phyloP scores from a whole-genome alignment of 2,797 vertebrate genomes.

The Rhinophrynus dorsalis region DNA sequence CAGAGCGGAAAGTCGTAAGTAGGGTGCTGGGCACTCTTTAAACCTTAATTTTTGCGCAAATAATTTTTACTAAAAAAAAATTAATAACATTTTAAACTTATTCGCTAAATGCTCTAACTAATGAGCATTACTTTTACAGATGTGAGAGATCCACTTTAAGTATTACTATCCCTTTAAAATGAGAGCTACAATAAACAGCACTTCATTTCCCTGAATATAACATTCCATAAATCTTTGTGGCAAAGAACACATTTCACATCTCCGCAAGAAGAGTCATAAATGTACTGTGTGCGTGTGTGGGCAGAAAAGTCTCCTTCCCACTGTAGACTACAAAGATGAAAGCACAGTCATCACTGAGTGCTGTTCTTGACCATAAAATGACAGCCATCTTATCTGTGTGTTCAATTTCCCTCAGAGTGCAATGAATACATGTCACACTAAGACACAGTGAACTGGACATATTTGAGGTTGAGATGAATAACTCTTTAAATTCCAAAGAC shows the following conservation, averaged over 20 bases:
- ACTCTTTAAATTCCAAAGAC: not conserved
- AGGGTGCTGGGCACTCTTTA: no score
- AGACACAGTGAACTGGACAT: not conserved
- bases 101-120: no score
- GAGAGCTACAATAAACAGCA: no score
- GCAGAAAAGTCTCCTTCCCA: not conserved
- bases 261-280: slow-evolving; percentile 31
- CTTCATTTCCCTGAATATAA: no score
- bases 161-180: no score
- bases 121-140: no score
- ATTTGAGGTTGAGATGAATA: not conserved
- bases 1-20: no score
- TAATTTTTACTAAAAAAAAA: no score
- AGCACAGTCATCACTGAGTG: slow-evolving; percentile 8
- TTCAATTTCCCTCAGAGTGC: slow-evolving; percentile 9
- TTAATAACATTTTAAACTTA: no score
- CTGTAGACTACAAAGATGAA: slow-evolving; percentile 14
- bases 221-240: slow-evolving; percentile 36
- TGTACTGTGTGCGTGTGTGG: slow-evolving; percentile 15
- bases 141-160: no score
- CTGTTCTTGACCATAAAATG: slow-evolving; percentile 27
- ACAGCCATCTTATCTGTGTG: not conserved
- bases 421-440: slow-evolving; percentile 10
- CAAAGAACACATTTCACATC: slow-evolving; percentile 19
- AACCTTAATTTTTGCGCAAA: no score